Evolutionary conservation across 2,113 vertebrate genomes (phyloP), one percentile per base, ranked within the genome.

Genomic region (Sander lucioperca): DNA sequence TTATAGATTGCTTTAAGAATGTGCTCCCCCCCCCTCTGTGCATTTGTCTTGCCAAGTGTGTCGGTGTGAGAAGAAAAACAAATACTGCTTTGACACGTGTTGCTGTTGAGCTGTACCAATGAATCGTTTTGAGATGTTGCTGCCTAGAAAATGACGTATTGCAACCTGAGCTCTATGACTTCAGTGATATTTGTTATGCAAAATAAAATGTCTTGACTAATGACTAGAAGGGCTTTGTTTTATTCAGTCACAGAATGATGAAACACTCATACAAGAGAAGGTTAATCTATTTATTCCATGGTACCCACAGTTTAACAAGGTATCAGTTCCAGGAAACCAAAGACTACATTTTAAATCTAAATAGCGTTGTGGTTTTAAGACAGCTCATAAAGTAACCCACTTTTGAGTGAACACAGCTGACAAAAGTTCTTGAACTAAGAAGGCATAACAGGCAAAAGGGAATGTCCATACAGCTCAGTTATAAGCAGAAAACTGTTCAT

Each of bases 151-250:
- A 91, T 89, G 86, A 94, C 84, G 89, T 95, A 81, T 91, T 93
- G 88, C 92, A 91, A 94, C 88, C 80, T 86, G 87, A 93, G 86
- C 92, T 92, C 84, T 75, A 86, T 91, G 88, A 94, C 80, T 91
- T 81, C 82, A 89, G 91, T 92, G 91, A 94, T 92, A 82, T 93
- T 94, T 92, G 93, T 95, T 94, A 95, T 95, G 94, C 94, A 96
- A 96, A 94, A 94, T 90, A 94, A 96, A 94, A 92, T 89, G 90
- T 95, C 89, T 91, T 93, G 92, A 93, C 86, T 87, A 90, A 83
- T 77, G 27, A 64, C 10, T 30, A 7, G 36, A 68, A 39, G 4
- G 4, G 3, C 1, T 56, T 45, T 48, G 39, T 21, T 80, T 87
- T 47, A 63, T 78, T 88, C 58, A 61, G 5, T 58, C 0, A 25